Evolutionary conservation across 2,888 invertebrate genomes (phyloP), one percentile per base, ranked within the genome.

Genomic region (Pseudoips prasinana): DNA sequence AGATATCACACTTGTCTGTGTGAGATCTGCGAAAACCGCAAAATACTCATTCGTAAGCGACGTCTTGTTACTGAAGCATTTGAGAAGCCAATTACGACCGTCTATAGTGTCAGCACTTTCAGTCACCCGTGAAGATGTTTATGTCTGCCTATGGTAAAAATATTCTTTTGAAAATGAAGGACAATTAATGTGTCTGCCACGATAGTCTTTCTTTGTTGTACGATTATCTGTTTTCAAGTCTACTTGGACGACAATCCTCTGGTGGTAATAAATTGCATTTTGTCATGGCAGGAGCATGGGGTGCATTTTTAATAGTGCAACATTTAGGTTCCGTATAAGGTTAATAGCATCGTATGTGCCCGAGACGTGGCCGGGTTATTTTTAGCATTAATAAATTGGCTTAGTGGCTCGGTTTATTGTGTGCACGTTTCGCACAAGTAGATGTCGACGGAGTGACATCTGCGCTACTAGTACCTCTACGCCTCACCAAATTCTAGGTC

Each of bases 361-460:
- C 66, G 83, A 82, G 86, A 83, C 73, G 74, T 81, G 73, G 74
- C 64, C 64, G 72, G 63, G 79, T 79, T 88, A 88, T 88, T 88
- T 88, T 87, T 88, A 88, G 87, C 79, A 72, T 77, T 85, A 79
- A 78, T 87, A 88, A 88, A 88, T 88, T 87, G 86, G 83, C 80
- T 88, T 86, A 83, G 83, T 80, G 70, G 74, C 80, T 80, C 75
- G 69, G 69, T 78, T 82, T 83, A 83, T 82, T 84, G 82, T 82
- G 74, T 67, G 78, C 62, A 71, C 75, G 77, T 78, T 83, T 78
- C 64, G 75, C 73, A 73, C 78, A 78, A 76, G 74, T 75, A 64
- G 64, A 69, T 71, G 73, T 66, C 59, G 49, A 40, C 53, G 27
- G 26, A 61, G 51, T 64, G 60, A 60, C 65, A 69, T 60, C 60